Conservation (phyloP, 1,140 invertebrate species). For the Drosophila micromelanica region DNA sequence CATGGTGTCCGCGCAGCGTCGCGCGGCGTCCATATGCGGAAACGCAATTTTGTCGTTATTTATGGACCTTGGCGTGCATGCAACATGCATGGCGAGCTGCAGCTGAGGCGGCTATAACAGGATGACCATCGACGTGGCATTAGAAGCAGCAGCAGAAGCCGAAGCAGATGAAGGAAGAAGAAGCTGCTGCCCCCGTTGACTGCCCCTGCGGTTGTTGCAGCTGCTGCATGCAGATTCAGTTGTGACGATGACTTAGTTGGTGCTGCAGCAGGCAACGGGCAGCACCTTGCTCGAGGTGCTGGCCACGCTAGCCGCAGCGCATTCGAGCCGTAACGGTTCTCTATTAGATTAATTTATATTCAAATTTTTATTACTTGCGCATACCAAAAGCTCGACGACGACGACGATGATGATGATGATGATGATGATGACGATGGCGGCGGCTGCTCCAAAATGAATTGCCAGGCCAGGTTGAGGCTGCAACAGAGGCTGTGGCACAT, state of each 20-base stretch:
- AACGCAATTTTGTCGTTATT: constrained; percentile 84
- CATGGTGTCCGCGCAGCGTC: no score
- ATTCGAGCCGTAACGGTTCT: constrained; percentile 77
- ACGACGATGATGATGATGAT: constrained; percentile 17
- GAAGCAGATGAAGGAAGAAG: constrained; percentile 27
- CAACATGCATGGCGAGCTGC: constrained; percentile 55
- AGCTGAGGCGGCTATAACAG: constrained; percentile 64
- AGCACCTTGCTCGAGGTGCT: constrained; percentile 72
- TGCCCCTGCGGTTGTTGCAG: constrained; percentile 12
- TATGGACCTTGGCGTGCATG: constrained; percentile 81
- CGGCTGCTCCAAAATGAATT: constrained; percentile 75
- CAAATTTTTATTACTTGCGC: constrained; percentile 84
- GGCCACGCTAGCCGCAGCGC: constrained; percentile 39
- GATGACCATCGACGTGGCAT: constrained; percentile 66
- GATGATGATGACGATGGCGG: constrained; percentile 2
- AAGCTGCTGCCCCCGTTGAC: constrained; percentile 11
- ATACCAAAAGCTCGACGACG: constrained; percentile 58
- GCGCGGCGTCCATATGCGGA: constrained; percentile 78
- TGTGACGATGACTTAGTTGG: constrained; percentile 79
- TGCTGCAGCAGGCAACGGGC: constrained; percentile 39
- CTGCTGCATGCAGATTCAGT: constrained; percentile 70
- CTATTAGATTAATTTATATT: constrained; percentile 84
- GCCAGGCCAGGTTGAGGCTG: constrained; percentile 35
- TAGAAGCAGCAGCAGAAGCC: constrained; percentile 31
- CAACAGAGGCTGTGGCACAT: constrained; percentile 28